A percentile compares a stretch with the other conserved stretches of the same genome.
phyloP scores from a whole-genome alignment of 2,888 invertebrate genomes.

The Cheilosia vulpina region DNA sequence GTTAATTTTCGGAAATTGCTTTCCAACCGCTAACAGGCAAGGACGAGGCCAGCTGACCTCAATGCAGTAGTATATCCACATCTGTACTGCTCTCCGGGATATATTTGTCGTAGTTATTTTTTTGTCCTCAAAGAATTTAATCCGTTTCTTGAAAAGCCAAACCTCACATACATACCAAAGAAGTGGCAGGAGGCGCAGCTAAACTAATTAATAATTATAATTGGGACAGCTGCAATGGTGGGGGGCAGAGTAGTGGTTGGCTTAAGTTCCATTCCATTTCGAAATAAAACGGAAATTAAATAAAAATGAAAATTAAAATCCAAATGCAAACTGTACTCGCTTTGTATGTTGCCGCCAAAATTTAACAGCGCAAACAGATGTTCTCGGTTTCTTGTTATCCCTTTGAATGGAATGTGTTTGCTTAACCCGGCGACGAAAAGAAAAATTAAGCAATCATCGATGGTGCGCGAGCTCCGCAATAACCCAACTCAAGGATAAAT shows the following conservation, averaged over 20 bases:
- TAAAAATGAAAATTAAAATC: conserved; percentile 10
- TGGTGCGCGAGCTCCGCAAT: background rate
- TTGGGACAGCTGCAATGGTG: conserved; percentile 59
- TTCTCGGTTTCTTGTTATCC: conserved; percentile 18
- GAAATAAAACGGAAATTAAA: conserved; percentile 48
- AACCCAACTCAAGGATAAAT: conserved; percentile 1
- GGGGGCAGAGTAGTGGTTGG: background rate
- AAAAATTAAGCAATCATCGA: conserved; percentile 14
- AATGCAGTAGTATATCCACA: conserved; percentile 43
- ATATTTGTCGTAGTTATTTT: background rate
- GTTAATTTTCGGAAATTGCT: conserved; percentile 45
- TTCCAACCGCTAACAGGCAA: conserved; percentile 19
- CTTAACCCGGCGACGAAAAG: conserved; percentile 7
- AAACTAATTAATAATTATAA: conserved; percentile 70
- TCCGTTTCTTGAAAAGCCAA: conserved; percentile 21
- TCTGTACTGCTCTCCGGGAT: conserved; percentile 5
- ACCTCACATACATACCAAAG: conserved; percentile 12
- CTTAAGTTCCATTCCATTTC: conserved; percentile 9
- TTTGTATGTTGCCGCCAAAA: conserved; percentile 38
- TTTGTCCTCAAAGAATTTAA: conserved; percentile 4
- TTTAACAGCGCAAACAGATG: conserved; percentile 62
- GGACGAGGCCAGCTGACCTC: conserved; percentile 43
- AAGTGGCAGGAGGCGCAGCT: conserved; percentile 33
- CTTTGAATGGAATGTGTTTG: conserved; percentile 53
- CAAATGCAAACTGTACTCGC: conserved; percentile 37